These are phyloP conservation scores for Leptatherina wallacei DNA, from an alignment of 2,797 vertebrate genomes.

Conservation along the genomic window DNA sequence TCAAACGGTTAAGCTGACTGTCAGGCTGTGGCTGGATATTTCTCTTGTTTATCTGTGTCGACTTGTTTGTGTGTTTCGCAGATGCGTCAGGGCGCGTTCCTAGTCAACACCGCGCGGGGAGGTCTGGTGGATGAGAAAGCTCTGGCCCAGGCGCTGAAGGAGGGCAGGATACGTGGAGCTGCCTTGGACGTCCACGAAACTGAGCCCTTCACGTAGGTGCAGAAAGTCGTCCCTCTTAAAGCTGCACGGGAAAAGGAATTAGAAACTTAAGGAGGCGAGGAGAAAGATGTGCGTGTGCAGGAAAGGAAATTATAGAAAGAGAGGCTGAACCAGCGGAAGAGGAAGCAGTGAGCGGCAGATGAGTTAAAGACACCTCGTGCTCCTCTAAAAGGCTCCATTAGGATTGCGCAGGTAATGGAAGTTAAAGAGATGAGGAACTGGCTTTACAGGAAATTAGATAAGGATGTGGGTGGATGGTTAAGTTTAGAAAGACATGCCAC, in stretches of 20 bases:
- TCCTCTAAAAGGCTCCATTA: slow-evolving; percentile 38
- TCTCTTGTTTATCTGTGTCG: slow-evolving; percentile 1
- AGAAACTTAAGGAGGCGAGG: slow-evolving; percentile 1
- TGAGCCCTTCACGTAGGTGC: slow-evolving; percentile 91
- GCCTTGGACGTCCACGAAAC: slow-evolving; percentile 96
- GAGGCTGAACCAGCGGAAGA: slow-evolving; percentile 17
- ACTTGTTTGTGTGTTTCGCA: slow-evolving; percentile 59
- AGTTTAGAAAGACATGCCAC: slow-evolving; percentile 11
- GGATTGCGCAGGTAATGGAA: slow-evolving; percentile 29
- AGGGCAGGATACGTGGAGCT: slow-evolving; percentile 96
- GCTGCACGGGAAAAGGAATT: neutral
- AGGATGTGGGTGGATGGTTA: slow-evolving; percentile 13
- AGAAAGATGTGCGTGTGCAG: slow-evolving; percentile 10
- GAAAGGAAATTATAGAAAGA: slow-evolving; percentile 1
- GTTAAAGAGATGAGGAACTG: slow-evolving; percentile 27
- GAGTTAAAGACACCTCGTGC: slow-evolving; percentile 28
- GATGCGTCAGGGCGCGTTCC: slow-evolving; percentile 98
- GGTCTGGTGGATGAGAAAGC: slow-evolving; percentile 98
- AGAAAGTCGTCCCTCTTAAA: neutral
- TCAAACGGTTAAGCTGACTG: slow-evolving; percentile 36
- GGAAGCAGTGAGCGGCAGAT: slow-evolving; percentile 25
- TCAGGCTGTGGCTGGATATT: neutral
- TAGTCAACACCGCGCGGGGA: slow-evolving; percentile 94
- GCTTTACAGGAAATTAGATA: slow-evolving; percentile 33
- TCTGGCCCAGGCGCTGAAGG: slow-evolving; percentile 96